A percentile compares a stretch with the other conserved stretches of the same genome.
phyloP scores from a whole-genome alignment of 2,888 invertebrate genomes.

The Yponomeuta cagnagella region DNA sequence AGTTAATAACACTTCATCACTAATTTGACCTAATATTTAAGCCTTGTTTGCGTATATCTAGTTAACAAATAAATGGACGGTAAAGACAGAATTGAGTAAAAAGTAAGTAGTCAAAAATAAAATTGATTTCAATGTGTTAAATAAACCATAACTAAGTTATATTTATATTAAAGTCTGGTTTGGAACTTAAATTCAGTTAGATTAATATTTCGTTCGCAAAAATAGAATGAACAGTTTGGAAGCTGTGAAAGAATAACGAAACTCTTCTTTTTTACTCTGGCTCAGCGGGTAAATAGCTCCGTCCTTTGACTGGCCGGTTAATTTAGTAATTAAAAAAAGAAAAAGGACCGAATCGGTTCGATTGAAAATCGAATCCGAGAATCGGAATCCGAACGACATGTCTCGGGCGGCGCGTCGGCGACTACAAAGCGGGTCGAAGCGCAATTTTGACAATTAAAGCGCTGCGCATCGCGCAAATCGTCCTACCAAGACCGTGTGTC shows the following conservation, averaged over 20 bases:
- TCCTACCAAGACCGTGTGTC: conserved; percentile 47
- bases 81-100: too few species aligned
- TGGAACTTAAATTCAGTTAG: too few species aligned
- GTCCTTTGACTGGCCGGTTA: neutral
- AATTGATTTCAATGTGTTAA: too few species aligned
- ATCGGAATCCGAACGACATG: conserved; percentile 33
- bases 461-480: conserved; percentile 60
- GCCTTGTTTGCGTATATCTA: too few species aligned
- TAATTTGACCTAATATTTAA: too few species aligned
- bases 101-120: too few species aligned
- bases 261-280: neutral
- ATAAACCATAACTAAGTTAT: too few species aligned
- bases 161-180: too few species aligned
- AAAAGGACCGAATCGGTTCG: conserved; percentile 23
- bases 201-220: too few species aligned
- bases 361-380: conserved; percentile 38
- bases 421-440: conserved; percentile 50
- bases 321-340: conserved; percentile 9
- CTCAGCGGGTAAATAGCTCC: neutral
- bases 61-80: too few species aligned
- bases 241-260: neutral
- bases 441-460: conserved; percentile 72
- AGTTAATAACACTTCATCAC: too few species aligned
- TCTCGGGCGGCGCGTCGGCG: conserved; percentile 38
- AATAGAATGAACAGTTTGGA: neutral